phyloP scores from a whole-genome alignment of 2,113 vertebrate species.

The Gobius niger region DNA sequence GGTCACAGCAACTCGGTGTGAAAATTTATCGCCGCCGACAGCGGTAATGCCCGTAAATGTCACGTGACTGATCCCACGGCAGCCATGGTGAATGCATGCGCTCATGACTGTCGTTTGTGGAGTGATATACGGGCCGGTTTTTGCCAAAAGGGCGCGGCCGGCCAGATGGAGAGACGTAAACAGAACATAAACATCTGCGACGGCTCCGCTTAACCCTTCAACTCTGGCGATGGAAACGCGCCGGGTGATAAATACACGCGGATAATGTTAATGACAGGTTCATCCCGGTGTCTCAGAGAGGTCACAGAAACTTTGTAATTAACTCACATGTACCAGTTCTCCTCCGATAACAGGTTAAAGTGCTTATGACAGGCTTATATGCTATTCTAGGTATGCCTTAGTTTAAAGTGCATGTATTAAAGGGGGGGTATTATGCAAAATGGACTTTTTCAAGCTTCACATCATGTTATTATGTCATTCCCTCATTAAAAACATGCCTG shows the following conservation, averaged over 20 bases:
- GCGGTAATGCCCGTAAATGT: constrained; percentile 45
- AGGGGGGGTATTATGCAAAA: no score
- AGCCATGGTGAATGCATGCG: not conserved
- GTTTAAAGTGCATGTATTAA: no score
- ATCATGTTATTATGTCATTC: no score
- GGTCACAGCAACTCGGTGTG: not conserved
- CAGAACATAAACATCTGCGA: constrained; percentile 24
- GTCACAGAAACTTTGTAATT: constrained; percentile 28
- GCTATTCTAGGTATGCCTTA: no score
- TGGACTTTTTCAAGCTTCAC: no score
- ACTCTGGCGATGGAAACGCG: constrained; percentile 32
- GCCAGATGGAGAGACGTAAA: constrained; percentile 19
- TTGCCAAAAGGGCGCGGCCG: constrained; percentile 2
- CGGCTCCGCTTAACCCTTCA: constrained; percentile 22
- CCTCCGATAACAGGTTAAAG: no score
- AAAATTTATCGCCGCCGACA: constrained; percentile 17
- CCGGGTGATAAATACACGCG: constrained; percentile 51
- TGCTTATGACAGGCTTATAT: no score
- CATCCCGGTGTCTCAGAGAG: constrained; percentile 44
- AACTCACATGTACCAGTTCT: no score
- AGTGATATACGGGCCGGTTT: not conserved
- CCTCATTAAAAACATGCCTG: no score
- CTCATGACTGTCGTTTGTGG: constrained; percentile 9
- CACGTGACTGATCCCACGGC: constrained; percentile 22
- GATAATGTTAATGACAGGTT: constrained; percentile 39